Evolutionary conservation across 1,140 invertebrate genomes (phyloP).

Genomic region (Drosophila baimaii): DNA sequence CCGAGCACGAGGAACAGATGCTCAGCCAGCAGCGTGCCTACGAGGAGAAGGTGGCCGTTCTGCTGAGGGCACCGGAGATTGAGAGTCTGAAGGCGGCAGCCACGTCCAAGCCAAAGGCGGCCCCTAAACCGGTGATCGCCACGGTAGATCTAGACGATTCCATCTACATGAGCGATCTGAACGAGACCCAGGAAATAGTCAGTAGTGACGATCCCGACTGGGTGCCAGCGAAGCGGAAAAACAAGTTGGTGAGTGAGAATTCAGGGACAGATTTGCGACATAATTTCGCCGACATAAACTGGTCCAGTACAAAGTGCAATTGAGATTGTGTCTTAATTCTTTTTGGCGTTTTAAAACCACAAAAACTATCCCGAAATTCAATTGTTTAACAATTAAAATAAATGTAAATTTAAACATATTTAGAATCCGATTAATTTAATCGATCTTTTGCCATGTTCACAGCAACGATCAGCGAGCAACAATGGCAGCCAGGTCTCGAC

Average conservation of each 20-base stretch:
- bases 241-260: constrained; percentile 7
- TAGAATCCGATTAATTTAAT: too few species aligned
- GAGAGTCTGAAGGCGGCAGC: constrained; percentile 24
- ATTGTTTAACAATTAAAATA: too few species aligned
- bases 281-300: too few species aligned
- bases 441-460: background rate
- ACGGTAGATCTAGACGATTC: background rate
- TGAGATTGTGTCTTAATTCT: too few species aligned
- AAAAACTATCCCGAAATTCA: too few species aligned
- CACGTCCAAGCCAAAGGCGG: background rate
- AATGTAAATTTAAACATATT: too few species aligned
- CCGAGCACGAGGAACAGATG: constrained; percentile 68
- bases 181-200: constrained; percentile 9
- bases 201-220: constrained; percentile 88
- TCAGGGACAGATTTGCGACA: too few species aligned
- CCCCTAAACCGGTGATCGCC: accelerated
- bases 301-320: too few species aligned
- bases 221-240: constrained; percentile 59
- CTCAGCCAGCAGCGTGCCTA: constrained; percentile 83
- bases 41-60: constrained; percentile 85
- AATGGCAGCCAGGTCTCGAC: background rate
- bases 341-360: too few species aligned
- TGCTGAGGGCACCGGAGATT: constrained; percentile 79
- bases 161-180: background rate
- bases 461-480: background rate